A percentile compares a stretch with the other conserved stretches of the same genome.
Evolutionary conservation across 2,888 invertebrate species (phyloP).

Genomic region (Tenthredo notha): DNA sequence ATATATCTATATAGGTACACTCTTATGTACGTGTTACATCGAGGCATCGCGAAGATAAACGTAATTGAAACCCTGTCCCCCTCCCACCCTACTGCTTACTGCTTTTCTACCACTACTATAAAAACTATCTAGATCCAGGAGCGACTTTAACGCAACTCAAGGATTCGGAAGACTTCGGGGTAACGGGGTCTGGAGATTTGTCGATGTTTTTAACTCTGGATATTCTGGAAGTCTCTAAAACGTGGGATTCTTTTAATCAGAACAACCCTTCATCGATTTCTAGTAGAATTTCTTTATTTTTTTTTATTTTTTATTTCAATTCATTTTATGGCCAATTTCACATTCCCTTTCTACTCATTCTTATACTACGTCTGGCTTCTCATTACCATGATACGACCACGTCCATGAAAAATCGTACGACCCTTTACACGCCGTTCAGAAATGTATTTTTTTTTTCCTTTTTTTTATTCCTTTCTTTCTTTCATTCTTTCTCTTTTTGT

Average conservation of each 20-base stretch:
- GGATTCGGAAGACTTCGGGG: neutral
- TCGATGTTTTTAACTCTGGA: neutral
- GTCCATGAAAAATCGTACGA: constrained; percentile 17
- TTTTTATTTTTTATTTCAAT: neutral
- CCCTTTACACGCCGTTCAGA: constrained; percentile 5
- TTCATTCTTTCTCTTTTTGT: neutral
- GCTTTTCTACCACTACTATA: neutral
- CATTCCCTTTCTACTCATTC: neutral
- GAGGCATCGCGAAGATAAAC: constrained; percentile 25
- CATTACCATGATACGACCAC: constrained; percentile 6
- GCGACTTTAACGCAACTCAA: neutral
- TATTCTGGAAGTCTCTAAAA: neutral
- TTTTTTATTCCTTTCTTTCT: neutral
- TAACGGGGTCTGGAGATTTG: neutral
- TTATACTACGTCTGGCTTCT: neutral
- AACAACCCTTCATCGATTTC: neutral
- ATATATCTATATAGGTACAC: neutral
- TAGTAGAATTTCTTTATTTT: neutral
- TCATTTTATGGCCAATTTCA: neutral
- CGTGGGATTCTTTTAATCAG: neutral
- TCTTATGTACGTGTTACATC: constrained; percentile 30
- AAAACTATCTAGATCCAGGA: neutral
- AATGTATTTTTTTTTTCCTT: neutral
- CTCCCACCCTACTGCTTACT: constrained; percentile 31
- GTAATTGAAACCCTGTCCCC: constrained; percentile 45